A percentile compares a stretch with the other conserved stretches of the same genome.
Evolutionary conservation across 2,797 vertebrate species (phyloP).

Genomic region (Benthosema pterotum): DNA sequence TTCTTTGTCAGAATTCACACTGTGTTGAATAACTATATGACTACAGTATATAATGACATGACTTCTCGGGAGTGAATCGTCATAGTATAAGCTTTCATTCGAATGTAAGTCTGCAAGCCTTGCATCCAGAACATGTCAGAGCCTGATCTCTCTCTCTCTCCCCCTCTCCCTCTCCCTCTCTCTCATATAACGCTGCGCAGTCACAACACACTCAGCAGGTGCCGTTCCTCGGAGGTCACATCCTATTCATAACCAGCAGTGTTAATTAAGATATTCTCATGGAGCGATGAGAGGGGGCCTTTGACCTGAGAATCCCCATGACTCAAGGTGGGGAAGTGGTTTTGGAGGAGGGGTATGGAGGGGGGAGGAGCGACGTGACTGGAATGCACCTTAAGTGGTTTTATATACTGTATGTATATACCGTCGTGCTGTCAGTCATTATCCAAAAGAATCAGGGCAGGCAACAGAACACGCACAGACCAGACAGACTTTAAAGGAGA

Average conservation of each 20-base stretch:
- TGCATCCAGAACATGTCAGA: conserved; percentile 3
- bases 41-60: too few relatives aligned
- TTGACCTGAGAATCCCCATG: conserved; percentile 50
- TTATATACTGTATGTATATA: too few relatives aligned
- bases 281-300: conserved; percentile 50
- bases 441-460: too few relatives aligned
- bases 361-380: conserved; percentile 27
- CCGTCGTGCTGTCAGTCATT: too few relatives aligned
- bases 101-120: neutral
- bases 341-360: too few relatives aligned
- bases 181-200: conserved; percentile 21
- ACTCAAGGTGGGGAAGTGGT: conserved; percentile 16
- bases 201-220: conserved; percentile 14
- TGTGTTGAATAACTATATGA: neutral
- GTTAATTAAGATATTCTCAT: conserved; percentile 66
- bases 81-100: neutral
- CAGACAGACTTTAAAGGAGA: too few relatives aligned
- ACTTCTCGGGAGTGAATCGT: neutral
- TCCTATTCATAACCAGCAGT: conserved; percentile 46
- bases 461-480: too few relatives aligned
- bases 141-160: conserved; percentile 4
- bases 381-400: conserved; percentile 38
- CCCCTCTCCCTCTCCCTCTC: neutral
- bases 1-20: too few relatives aligned
- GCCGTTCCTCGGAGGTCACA: conserved; percentile 46